Conservation (phyloP, 1,140 invertebrate genomes). For the Phthorimaea operculella region DNA sequence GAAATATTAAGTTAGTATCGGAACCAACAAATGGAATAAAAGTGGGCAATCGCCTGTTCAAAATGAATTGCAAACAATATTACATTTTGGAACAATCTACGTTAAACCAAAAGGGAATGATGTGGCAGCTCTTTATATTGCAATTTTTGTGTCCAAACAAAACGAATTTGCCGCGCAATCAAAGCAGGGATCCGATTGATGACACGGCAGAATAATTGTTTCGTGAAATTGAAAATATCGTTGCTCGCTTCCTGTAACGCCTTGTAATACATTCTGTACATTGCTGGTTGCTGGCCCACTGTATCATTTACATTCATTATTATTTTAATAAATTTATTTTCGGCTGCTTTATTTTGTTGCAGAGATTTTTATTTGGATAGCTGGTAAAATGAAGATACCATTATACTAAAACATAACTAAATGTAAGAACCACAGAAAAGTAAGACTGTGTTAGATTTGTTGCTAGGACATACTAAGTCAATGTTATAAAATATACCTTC, state of each 20-base stretch:
- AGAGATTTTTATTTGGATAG: no score
- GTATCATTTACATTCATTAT: no score
- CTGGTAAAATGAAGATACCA: no score
- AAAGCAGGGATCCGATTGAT: conserved; percentile 67
- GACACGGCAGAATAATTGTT: conserved; percentile 68
- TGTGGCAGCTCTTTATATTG: conserved; percentile 68
- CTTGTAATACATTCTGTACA: conserved; percentile 34
- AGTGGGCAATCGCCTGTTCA: conserved; percentile 59
- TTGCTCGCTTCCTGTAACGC: conserved; percentile 48
- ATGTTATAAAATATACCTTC: no score
- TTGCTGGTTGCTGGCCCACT: neutral
- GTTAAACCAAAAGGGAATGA: conserved; percentile 67
- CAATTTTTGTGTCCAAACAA: conserved; percentile 68
- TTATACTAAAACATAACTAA: no score
- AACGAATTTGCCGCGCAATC: conserved; percentile 68
- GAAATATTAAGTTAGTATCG: conserved; percentile 47
- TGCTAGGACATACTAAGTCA: no score
- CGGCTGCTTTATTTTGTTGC: no score
- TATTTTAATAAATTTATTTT: no score
- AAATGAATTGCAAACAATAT: conserved; percentile 67
- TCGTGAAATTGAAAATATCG: conserved; percentile 67
- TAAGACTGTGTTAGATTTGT: no score
- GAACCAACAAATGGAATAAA: conserved; percentile 51
- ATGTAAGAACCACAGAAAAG: no score
- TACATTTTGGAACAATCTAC: conserved; percentile 67